Conservation (phyloP, 2,113 vertebrate species). For the Oryzias celebensis region DNA sequence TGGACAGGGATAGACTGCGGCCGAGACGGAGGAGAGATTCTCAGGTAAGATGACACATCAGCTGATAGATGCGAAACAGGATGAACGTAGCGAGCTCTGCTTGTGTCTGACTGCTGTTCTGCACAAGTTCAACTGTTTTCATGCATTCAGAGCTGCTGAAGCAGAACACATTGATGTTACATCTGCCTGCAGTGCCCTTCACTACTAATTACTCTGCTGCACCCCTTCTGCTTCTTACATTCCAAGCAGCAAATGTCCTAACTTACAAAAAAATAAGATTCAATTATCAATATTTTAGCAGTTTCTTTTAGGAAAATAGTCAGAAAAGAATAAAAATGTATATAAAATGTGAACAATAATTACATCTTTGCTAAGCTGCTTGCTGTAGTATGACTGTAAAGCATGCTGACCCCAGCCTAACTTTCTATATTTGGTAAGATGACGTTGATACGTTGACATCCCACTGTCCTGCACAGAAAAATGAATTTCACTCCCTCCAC, state of each 20-base stretch:
- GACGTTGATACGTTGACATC: background rate
- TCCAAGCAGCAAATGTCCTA: constrained; percentile 13
- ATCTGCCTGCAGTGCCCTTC: background rate
- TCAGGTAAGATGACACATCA: constrained; percentile 44
- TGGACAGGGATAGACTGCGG: constrained; percentile 38
- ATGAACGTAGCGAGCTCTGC: background rate
- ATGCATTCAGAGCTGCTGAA: background rate
- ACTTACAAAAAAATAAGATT: constrained; percentile 31
- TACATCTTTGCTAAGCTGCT: background rate
- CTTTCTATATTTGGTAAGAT: constrained; percentile 14
- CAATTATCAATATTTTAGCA: constrained; percentile 2
- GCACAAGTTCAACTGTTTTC: background rate
- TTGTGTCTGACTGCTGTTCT: background rate
- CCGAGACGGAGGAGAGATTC: constrained; percentile 22
- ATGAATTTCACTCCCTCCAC: constrained; percentile 26
- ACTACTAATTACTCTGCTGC: background rate
- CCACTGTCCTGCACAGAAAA: constrained; percentile 23
- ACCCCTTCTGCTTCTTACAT: background rate
- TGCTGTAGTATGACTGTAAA: background rate
- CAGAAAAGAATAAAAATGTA: background rate
- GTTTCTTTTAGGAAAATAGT: background rate
- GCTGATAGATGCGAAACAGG: background rate
- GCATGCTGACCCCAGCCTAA: constrained; percentile 60
- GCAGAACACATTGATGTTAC: background rate
- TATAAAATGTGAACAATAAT: background rate